Evolutionary conservation across 2,888 invertebrate species (phyloP).

Genomic region (Ashinkailepas kermadecensis): DNA sequence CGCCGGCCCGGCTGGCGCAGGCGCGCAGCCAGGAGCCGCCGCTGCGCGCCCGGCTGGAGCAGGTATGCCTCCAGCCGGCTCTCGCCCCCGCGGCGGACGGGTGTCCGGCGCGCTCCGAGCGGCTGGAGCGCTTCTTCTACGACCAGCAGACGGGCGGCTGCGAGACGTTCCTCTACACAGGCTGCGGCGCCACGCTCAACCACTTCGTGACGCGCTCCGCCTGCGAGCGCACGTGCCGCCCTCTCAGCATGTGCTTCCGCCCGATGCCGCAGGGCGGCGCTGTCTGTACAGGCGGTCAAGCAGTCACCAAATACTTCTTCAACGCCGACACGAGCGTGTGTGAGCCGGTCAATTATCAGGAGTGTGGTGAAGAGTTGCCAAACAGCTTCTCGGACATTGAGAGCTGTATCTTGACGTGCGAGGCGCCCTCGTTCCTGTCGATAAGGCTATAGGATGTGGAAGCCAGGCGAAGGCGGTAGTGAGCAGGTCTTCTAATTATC

Average conservation of each 20-base stretch:
- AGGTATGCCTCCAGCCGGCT: neutral
- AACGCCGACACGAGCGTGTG: neutral
- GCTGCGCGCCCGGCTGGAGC: neutral
- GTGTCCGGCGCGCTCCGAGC: neutral
- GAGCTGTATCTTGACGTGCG: conserved; percentile 12
- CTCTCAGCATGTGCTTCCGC: neutral
- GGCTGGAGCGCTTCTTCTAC: conserved; percentile 40
- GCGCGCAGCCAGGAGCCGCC: neutral
- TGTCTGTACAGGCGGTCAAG: neutral
- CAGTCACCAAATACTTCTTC: neutral
- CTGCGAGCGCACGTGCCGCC: conserved; percentile 22
- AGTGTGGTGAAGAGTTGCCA: neutral
- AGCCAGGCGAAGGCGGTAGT: too few species aligned
- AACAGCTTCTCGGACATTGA: conserved; percentile 23
- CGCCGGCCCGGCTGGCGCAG: neutral
- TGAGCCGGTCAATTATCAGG: neutral
- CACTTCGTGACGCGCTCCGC: conserved; percentile 24
- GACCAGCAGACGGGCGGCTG: conserved; percentile 37
- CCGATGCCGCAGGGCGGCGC: neutral
- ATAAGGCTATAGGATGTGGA: neutral
- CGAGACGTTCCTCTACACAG: conserved; percentile 28
- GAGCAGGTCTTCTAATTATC: too few species aligned
- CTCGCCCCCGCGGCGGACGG: neutral
- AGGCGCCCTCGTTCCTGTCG: neutral
- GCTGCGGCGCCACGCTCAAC: conserved; percentile 26